Conservation (phyloP, 2,113 vertebrate genomes). For the Protobothrops mucrosquamatus region DNA sequence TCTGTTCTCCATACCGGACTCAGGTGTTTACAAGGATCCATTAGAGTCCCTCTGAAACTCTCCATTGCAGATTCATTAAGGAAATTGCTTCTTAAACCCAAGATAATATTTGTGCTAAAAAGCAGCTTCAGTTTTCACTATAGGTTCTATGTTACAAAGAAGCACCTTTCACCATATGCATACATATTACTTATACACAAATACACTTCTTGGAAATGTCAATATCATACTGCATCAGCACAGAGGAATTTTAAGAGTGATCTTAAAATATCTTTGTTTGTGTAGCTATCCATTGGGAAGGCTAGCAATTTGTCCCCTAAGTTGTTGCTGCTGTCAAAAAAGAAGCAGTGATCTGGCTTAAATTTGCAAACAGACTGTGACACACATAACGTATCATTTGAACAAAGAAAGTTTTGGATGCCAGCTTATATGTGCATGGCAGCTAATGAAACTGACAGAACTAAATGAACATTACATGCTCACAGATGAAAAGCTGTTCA, state of each 20-base stretch:
- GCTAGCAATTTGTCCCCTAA: neutral
- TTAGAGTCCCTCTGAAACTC: neutral
- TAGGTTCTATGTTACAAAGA: neutral
- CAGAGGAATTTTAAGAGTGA: neutral
- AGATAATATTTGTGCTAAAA: neutral
- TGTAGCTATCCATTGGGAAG: slow-evolving; percentile 18
- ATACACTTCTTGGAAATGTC: neutral
- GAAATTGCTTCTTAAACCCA: neutral
- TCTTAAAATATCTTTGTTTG: slow-evolving; percentile 20
- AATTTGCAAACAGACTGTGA: slow-evolving; percentile 31
- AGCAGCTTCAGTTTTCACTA: neutral
- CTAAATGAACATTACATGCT: neutral
- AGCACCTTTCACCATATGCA: neutral
- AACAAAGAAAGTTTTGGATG: neutral
- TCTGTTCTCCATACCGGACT: neutral
- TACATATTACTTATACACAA: neutral
- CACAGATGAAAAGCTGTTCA: neutral
- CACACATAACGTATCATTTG: slow-evolving; percentile 21
- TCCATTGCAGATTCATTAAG: neutral
- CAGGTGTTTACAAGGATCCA: neutral
- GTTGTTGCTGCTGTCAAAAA: slow-evolving; percentile 34
- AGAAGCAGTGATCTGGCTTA: slow-evolving; percentile 29
- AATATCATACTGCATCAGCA: neutral
- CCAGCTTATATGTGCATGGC: neutral
- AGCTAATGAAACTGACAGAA: slow-evolving; percentile 33